A percentile compares a stretch with the other conserved stretches of the same genome.
Conservation (phyloP, 30 jellyfish, hydroid and myxozoan genomes). For the Hydra vulgaris region DNA sequence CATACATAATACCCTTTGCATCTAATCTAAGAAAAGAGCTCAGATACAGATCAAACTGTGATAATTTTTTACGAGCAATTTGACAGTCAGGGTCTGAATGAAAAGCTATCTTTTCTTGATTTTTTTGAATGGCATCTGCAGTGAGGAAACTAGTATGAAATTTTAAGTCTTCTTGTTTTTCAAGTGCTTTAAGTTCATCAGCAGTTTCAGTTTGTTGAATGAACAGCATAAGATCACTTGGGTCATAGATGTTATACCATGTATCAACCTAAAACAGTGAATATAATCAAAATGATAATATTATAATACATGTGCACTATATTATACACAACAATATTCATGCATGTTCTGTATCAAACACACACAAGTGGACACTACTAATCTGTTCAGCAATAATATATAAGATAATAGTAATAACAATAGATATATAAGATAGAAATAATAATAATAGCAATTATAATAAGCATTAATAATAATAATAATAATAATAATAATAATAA, state of each 20-base stretch:
- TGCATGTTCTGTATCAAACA: neutral
- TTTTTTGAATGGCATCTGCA: conserved; percentile 62
- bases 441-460: no score
- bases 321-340: neutral
- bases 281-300: neutral
- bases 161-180: conserved; percentile 51
- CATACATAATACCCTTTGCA: conserved; percentile 45
- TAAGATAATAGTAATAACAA: no score
- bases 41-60: conserved; percentile 71
- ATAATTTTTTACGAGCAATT: conserved; percentile 51
- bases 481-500: no score
- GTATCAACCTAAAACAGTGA: conserved; percentile 53
- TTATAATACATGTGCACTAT: neutral
- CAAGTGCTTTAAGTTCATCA: conserved; percentile 42
- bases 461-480: no score
- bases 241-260: conserved; percentile 47
- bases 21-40: conserved; percentile 70
- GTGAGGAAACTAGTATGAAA: conserved; percentile 55
- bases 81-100: conserved; percentile 62
- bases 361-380: no score
- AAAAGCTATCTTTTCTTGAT: conserved; percentile 66
- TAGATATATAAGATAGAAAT: no score
- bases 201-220: conserved; percentile 60
- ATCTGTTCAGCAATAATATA: no score
- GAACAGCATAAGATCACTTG: conserved; percentile 77